Conservation (phyloP, 1,140 invertebrate species). For the Eulimnadia texana region DNA sequence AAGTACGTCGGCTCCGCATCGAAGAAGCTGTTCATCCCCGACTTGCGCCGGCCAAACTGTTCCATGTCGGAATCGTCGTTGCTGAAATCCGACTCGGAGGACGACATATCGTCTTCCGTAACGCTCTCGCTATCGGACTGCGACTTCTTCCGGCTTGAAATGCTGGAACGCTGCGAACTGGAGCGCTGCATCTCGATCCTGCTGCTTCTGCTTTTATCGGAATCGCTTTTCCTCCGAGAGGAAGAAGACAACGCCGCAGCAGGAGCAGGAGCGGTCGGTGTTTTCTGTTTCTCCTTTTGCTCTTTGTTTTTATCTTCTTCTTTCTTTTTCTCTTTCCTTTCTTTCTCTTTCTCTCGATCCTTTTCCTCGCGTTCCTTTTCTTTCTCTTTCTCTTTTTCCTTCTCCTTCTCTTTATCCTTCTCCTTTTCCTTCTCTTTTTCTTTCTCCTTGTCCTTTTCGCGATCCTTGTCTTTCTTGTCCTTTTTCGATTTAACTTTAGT, state of each 20-base stretch:
- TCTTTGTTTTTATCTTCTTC: conserved; percentile 19
- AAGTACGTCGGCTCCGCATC: conserved; percentile 81
- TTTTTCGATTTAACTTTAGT: conserved; percentile 2
- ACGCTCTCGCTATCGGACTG: conserved; percentile 35
- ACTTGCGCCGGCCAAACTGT: background rate
- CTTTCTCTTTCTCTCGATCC: conserved; percentile 20
- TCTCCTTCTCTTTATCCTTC: conserved; percentile 29
- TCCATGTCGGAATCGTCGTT: conserved; percentile 19
- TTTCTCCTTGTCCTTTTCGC: conserved; percentile 21
- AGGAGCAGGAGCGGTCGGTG: conserved; percentile 10
- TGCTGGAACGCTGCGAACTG: conserved; percentile 6
- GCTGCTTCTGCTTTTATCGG: conserved; percentile 26
- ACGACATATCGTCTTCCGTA: conserved; percentile 16
- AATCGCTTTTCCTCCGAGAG: conserved; percentile 15
- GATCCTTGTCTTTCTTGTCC: conserved; percentile 18
- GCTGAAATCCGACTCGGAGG: conserved; percentile 17
- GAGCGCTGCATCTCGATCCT: conserved; percentile 33
- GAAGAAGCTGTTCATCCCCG: conserved; percentile 27
- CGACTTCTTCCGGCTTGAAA: conserved; percentile 9
- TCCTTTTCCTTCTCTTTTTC: conserved; percentile 32
- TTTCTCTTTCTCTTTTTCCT: conserved; percentile 19
- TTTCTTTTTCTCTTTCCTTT: conserved; percentile 16
- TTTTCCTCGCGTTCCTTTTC: conserved; percentile 16
- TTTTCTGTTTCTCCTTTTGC: conserved; percentile 22
- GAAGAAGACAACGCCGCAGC: background rate